Evolutionary conservation across 2,113 vertebrate species (phyloP).

Genomic region (Stigmatopora argus): DNA sequence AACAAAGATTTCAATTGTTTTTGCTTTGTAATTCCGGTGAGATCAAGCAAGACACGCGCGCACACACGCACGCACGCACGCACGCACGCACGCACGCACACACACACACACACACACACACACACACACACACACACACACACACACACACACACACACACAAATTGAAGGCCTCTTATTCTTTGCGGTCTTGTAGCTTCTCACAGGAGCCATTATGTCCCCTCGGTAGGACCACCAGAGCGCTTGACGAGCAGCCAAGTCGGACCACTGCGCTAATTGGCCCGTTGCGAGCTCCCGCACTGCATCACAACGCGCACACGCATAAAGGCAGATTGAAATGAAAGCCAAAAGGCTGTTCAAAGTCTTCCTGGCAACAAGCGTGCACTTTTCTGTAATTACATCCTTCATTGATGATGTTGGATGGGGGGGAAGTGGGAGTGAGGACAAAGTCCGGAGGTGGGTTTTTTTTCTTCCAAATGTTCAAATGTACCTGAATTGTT

Average conservation of each 20-base stretch:
- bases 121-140: constrained; percentile 22
- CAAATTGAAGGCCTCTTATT: constrained; percentile 19
- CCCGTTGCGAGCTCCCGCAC: constrained; percentile 44
- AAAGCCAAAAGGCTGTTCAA: not conserved
- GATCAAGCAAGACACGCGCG: constrained; percentile 16
- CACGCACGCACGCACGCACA: constrained; percentile 22
- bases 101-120: constrained; percentile 19
- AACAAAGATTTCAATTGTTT: not conserved
- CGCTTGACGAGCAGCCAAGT: constrained; percentile 52
- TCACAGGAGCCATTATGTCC: constrained; percentile 55
- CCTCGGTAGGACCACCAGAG: constrained; percentile 67
- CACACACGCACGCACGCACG: no score
- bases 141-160: constrained; percentile 20
- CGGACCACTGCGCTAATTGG: constrained; percentile 60
- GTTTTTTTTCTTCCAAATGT: not conserved
- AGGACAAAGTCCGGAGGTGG: not conserved
- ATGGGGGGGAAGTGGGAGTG: not conserved
- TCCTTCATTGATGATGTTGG: constrained; percentile 4
- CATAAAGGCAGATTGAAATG: not conserved
- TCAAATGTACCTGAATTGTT: constrained; percentile 43
- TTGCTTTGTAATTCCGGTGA: constrained; percentile 23
- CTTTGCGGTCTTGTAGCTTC: constrained; percentile 65
- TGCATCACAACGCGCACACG: constrained; percentile 39
- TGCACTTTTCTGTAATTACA: not conserved
- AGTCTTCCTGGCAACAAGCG: not conserved